phyloP scores from a whole-genome alignment of 2,113 vertebrate genomes.

The Poicephalus meyeri region DNA sequence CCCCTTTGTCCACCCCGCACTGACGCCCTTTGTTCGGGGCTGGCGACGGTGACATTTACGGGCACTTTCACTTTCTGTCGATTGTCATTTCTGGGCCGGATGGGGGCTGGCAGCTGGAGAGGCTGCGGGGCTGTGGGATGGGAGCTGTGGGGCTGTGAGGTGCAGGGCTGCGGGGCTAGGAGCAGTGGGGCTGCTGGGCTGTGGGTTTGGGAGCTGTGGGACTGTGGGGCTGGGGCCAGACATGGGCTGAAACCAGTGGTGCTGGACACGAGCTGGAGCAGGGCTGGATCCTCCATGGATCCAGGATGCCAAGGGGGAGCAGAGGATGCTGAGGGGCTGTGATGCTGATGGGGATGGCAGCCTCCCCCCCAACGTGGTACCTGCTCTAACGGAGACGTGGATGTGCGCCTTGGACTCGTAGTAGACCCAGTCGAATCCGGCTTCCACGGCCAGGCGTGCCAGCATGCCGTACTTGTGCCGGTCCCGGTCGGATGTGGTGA shows the following conservation, averaged over 20 bases:
- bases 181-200: not conserved
- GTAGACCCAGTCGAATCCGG: constrained; percentile 98
- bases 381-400: constrained; percentile 96
- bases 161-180: too few relatives aligned
- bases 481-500: constrained; percentile 93
- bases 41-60: constrained; percentile 44
- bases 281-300: not conserved
- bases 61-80: constrained; percentile 38
- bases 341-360: rapidly evolving
- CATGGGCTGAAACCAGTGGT: rapidly evolving
- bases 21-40: constrained; percentile 43
- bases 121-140: not conserved
- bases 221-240: not conserved
- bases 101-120: not conserved
- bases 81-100: not conserved
- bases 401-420: constrained; percentile 96
- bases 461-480: constrained; percentile 93
- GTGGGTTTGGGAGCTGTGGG: not conserved
- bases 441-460: constrained; percentile 94
- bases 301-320: not conserved
- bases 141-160: too few relatives aligned
- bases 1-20: constrained; percentile 30
- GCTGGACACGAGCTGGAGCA: rapidly evolving
- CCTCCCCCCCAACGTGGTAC: constrained; percentile 59
- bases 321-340: rapidly evolving